phyloP scores from a whole-genome alignment of 2,113 vertebrate species.

The Pipra filicauda region DNA sequence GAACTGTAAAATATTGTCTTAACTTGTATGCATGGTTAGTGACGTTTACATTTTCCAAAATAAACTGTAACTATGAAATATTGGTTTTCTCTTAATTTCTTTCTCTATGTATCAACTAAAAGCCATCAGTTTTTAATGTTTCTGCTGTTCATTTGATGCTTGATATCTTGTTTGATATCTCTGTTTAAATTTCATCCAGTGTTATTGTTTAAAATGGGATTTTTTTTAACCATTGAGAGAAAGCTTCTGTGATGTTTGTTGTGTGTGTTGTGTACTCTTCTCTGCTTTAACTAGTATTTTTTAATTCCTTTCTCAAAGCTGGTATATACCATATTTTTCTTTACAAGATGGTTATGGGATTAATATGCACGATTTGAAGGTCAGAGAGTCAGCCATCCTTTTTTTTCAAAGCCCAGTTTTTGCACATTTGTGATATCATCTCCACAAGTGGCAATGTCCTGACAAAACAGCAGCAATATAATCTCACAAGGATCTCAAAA shows the following conservation, averaged over 20 bases:
- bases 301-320: not conserved
- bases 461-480: not conserved
- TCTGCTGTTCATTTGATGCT: not conserved
- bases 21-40: conserved; percentile 81
- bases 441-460: not conserved
- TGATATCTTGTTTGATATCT: not conserved
- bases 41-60: conserved; percentile 80
- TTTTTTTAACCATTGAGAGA: not conserved
- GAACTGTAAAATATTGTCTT: conserved; percentile 75
- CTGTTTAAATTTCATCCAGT: not conserved
- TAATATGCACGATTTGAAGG: not conserved
- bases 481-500: not conserved
- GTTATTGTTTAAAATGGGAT: not conserved
- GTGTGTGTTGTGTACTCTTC: not conserved
- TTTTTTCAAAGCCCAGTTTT: not conserved
- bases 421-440: not conserved
- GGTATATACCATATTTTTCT: not conserved
- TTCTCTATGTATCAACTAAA: not conserved
- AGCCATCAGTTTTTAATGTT: not conserved
- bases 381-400: not conserved
- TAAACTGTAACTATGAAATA: conserved; percentile 68
- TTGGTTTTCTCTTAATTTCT: not conserved
- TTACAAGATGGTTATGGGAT: not conserved
- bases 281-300: not conserved
- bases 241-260: not conserved